Conservation (phyloP, 2,113 vertebrate genomes). For the Amblyopsis rosae region DNA sequence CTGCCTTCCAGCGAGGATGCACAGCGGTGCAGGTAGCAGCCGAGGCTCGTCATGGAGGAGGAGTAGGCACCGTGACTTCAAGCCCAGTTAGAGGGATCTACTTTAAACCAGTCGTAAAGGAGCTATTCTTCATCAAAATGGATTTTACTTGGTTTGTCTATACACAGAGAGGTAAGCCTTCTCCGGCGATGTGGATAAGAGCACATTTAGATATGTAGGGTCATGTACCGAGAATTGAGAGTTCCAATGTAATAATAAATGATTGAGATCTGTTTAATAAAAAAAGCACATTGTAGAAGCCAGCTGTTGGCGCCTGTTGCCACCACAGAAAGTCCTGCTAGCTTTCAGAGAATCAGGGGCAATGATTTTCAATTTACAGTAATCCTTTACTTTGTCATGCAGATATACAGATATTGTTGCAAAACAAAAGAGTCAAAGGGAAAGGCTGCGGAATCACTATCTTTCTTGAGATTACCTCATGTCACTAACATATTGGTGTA, state of each 20-base stretch:
- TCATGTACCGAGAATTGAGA: slow-evolving; percentile 8
- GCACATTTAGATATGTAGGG: slow-evolving; percentile 22
- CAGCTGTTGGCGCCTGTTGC: not conserved
- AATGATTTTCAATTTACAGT: slow-evolving; percentile 20
- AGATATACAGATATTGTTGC: not conserved
- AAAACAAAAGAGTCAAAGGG: too few species aligned
- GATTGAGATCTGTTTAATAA: slow-evolving; percentile 27
- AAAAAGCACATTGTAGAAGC: slow-evolving; percentile 59
- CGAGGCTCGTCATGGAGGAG: slow-evolving; percentile 43
- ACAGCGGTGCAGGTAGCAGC: slow-evolving; percentile 11
- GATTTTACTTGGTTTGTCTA: slow-evolving; percentile 13
- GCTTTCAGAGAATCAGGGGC: slow-evolving; percentile 15
- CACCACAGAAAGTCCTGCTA: not conserved
- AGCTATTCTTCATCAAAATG: slow-evolving; percentile 32
- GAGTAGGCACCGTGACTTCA: slow-evolving; percentile 10
- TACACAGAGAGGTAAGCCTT: slow-evolving; percentile 40
- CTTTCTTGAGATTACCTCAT: too few species aligned
- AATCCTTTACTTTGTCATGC: not conserved
- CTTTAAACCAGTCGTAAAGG: slow-evolving; percentile 7
- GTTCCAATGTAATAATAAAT: not conserved
- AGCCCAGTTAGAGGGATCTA: not conserved
- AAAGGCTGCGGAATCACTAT: too few species aligned
- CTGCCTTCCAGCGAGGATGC: slow-evolving; percentile 13
- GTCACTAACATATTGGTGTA: too few species aligned
- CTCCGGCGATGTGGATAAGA: slow-evolving; percentile 7